Evolutionary conservation across 2,113 vertebrate genomes (phyloP).

Genomic region (Rhabdomys dilectus): DNA sequence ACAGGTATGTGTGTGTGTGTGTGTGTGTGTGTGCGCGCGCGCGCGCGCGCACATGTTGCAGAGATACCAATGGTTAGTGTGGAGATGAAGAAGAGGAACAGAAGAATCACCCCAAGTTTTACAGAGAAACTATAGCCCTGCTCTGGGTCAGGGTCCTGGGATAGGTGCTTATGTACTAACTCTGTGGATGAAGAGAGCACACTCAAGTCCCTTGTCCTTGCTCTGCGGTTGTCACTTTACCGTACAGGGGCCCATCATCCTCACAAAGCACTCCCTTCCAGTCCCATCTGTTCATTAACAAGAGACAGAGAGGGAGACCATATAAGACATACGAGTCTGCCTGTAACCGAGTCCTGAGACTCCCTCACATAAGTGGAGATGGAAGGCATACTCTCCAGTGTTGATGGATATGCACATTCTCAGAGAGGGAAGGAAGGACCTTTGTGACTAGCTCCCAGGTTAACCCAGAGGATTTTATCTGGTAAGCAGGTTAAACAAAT

Average conservation of each 20-base stretch:
- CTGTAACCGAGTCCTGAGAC: accelerated
- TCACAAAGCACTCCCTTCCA: neutral
- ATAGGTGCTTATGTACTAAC: neutral
- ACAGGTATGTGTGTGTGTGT: too few species aligned
- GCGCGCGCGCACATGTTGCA: neutral
- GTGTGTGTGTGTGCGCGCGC: too few species aligned
- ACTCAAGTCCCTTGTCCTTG: neutral
- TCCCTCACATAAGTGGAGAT: neutral
- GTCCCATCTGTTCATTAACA: neutral
- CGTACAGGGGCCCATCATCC: neutral
- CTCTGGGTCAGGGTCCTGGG: neutral
- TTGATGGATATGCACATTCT: neutral
- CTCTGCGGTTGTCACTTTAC: neutral
- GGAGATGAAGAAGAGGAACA: neutral
- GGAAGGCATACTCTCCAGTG: accelerated
- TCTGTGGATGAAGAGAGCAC: neutral
- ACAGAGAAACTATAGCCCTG: neutral
- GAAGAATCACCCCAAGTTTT: neutral
- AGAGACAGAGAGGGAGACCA: neutral
- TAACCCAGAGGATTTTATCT: neutral
- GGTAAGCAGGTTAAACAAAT: too few species aligned
- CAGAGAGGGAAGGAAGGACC: too few species aligned
- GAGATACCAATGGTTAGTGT: neutral
- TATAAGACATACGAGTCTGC: neutral
- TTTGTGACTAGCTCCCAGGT: neutral